Conservation (phyloP, 1,140 invertebrate species). For the Delia radicum region DNA sequence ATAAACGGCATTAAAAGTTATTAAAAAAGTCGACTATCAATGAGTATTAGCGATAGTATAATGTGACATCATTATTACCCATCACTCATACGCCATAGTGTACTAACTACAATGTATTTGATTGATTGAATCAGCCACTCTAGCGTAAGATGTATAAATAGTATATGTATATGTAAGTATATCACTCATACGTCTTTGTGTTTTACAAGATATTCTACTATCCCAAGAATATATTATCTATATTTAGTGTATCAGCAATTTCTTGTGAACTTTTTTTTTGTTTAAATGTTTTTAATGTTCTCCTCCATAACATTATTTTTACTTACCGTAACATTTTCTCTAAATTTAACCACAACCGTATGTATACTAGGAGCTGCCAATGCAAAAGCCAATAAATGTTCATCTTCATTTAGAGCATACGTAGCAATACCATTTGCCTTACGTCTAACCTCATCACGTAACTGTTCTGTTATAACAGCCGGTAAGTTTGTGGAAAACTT, state of each 20-base stretch:
- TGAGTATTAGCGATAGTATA: no score
- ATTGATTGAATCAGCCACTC: no score
- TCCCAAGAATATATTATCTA: not conserved
- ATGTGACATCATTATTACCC: no score
- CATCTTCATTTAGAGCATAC: slow-evolving; percentile 51
- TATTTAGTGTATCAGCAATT: no score
- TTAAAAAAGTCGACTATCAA: no score
- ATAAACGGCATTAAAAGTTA: no score
- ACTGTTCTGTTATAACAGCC: slow-evolving; percentile 40
- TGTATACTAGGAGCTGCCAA: slow-evolving; percentile 53
- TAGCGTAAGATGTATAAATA: no score
- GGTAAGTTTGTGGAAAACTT: slow-evolving; percentile 43
- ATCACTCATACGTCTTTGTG: not conserved
- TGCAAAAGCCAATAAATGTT: slow-evolving; percentile 53
- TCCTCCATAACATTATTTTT: not conserved
- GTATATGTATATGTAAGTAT: no score
- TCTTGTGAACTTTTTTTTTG: no score
- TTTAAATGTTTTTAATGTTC: no score
- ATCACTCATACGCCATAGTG: no score
- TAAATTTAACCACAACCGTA: slow-evolving; percentile 55
- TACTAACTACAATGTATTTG: no score
- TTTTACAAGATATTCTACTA: not conserved
- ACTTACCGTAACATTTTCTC: slow-evolving; percentile 52
- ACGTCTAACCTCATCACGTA: slow-evolving; percentile 43
- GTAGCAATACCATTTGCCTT: slow-evolving; percentile 50